Evolutionary conservation across 2,888 invertebrate genomes (phyloP).

Genomic region (Ectemnius continuus): DNA sequence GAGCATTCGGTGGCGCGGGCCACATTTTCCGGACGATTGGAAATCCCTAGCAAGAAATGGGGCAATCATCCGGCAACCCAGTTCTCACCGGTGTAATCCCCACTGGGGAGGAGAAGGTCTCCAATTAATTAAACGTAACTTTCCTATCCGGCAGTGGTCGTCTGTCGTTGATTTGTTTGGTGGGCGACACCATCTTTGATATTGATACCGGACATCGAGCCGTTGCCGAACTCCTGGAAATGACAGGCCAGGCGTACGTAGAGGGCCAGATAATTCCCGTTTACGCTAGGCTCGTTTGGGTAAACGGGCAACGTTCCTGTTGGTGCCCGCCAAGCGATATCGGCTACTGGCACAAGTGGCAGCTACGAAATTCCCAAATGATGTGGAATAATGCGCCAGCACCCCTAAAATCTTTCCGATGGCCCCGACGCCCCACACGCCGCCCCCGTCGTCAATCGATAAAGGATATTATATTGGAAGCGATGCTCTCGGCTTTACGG

Average conservation of each 20-base stretch:
- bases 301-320: neutral
- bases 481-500: conserved; percentile 1
- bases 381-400: conserved; percentile 34
- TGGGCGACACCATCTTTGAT: conserved; percentile 26
- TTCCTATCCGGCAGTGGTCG: conserved; percentile 10
- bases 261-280: neutral
- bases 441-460: conserved; percentile 16
- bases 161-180: conserved; percentile 21
- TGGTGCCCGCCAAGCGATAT: conserved; percentile 12
- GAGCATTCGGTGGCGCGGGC: neutral
- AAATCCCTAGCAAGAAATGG: too few relatives aligned
- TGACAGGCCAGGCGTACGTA: conserved; percentile 23
- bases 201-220: conserved; percentile 15
- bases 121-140: conserved; percentile 19
- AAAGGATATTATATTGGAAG: conserved; percentile 38
- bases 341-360: conserved; percentile 2
- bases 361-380: conserved; percentile 32
- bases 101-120: neutral
- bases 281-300: neutral
- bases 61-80: too few relatives aligned
- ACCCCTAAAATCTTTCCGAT: conserved; percentile 39
- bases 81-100: neutral
- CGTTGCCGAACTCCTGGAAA: conserved; percentile 20
- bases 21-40: neutral
- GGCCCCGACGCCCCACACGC: conserved; percentile 1